A percentile compares a stretch with the other conserved stretches of the same genome.
Conservation (phyloP, 2,888 invertebrate genomes). For the Galeopsomyia nigrocyanea region DNA sequence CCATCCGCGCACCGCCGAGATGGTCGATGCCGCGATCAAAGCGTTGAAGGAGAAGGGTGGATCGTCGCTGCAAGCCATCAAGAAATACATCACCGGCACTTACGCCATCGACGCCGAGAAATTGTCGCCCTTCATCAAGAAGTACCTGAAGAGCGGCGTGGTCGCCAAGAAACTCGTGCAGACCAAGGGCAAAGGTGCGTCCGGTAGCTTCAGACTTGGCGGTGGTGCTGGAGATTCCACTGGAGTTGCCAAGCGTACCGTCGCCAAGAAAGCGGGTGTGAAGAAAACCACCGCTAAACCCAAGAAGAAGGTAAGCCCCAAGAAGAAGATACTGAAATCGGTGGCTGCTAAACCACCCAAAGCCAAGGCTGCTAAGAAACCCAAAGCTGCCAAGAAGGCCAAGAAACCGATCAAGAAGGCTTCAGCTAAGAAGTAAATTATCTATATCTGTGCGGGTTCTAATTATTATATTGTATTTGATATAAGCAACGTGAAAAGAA, state of each 20-base stretch:
- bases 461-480: too few relatives aligned
- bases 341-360: slow-evolving; percentile 33
- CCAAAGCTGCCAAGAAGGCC: slow-evolving; percentile 4
- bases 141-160: slow-evolving; percentile 73
- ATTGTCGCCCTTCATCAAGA: slow-evolving; percentile 73
- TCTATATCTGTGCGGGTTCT: too few relatives aligned
- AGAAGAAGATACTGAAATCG: slow-evolving; percentile 35
- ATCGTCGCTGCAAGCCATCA: slow-evolving; percentile 74
- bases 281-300: slow-evolving; percentile 47
- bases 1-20: slow-evolving; percentile 71
- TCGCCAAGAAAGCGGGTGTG: slow-evolving; percentile 56
- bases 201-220: slow-evolving; percentile 70
- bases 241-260: slow-evolving; percentile 43
- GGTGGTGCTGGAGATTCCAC: slow-evolving; percentile 70
- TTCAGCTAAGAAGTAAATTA: slow-evolving; percentile 40
- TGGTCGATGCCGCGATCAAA: slow-evolving; percentile 74
- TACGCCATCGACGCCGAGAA: slow-evolving; percentile 75
- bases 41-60: slow-evolving; percentile 73
- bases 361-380: slow-evolving; percentile 5
- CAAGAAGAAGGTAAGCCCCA: slow-evolving; percentile 50
- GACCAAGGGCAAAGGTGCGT: slow-evolving; percentile 72
- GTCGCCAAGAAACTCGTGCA: slow-evolving; percentile 66
- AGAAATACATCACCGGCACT: slow-evolving; percentile 74
- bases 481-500: neutral
- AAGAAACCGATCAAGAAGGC: slow-evolving; percentile 39